Evolutionary conservation across 2,797 vertebrate genomes (phyloP).

Genomic region (Neostethus bicornis): DNA sequence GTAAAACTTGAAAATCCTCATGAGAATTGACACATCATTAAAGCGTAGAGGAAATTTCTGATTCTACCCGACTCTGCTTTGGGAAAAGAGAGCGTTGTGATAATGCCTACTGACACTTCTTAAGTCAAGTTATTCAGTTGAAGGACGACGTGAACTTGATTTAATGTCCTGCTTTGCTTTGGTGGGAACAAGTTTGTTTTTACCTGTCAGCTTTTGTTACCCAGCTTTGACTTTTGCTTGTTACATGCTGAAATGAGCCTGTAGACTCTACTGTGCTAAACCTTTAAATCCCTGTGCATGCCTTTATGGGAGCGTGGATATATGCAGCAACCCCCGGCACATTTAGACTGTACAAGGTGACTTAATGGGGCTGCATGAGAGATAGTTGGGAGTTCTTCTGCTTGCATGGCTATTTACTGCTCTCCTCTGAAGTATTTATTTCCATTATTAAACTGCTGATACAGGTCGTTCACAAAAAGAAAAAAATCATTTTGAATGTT

Average conservation of each 20-base stretch:
- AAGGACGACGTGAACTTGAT: constrained; percentile 2
- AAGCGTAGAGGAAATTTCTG: not conserved
- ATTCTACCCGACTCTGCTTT: not conserved
- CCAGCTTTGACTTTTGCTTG: constrained; percentile 32
- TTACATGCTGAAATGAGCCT: constrained; percentile 38
- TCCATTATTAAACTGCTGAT: constrained; percentile 64
- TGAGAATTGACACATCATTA: not conserved
- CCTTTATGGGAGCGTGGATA: constrained; percentile 33
- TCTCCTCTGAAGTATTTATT: constrained; percentile 23
- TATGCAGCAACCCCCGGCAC: constrained; percentile 22
- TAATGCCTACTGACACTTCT: not conserved
- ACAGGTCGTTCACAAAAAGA: constrained; percentile 40
- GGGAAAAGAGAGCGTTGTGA: not conserved
- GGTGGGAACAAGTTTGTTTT: constrained; percentile 27
- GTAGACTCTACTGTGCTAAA: constrained; percentile 41
- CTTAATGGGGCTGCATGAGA: constrained; percentile 72
- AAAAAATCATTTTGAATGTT: no score
- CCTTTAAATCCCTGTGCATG: constrained; percentile 50
- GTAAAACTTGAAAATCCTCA: not conserved
- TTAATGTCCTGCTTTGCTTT: constrained; percentile 9
- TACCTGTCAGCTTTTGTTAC: constrained; percentile 10
- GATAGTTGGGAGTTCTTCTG: constrained; percentile 47
- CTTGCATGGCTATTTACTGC: constrained; percentile 39
- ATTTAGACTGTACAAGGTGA: constrained; percentile 49
- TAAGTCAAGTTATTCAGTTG: not conserved